Evolutionary conservation across 1,140 invertebrate species (phyloP).

Genomic region (Hycleus phaleratus): DNA sequence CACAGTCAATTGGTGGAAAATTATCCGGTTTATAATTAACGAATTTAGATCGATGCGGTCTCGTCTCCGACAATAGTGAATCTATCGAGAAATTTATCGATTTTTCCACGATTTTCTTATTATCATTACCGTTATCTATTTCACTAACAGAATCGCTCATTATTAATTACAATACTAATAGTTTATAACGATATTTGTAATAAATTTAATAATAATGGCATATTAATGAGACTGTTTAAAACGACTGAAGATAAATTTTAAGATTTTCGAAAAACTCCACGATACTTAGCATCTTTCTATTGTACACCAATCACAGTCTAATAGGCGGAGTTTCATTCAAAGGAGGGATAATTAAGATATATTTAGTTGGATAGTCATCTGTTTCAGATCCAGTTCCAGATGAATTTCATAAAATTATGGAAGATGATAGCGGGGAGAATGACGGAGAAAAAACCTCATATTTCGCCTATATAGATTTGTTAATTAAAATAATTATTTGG

Average conservation of each 20-base stretch:
- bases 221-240: neutral
- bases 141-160: neutral
- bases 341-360: slow-evolving; percentile 22
- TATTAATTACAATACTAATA: neutral
- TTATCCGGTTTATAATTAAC: too few species aligned
- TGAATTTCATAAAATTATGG: too few species aligned
- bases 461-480: too few species aligned
- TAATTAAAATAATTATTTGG: too few species aligned
- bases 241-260: neutral
- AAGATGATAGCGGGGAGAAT: too few species aligned
- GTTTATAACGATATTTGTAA: too few species aligned
- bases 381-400: too few species aligned
- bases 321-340: slow-evolving; percentile 9
- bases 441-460: too few species aligned
- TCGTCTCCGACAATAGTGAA: neutral
- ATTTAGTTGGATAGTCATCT: slow-evolving; percentile 9
- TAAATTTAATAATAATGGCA: too few species aligned
- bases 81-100: slow-evolving; percentile 8
- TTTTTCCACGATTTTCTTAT: neutral
- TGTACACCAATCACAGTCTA: slow-evolving; percentile 10
- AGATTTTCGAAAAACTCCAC: neutral
- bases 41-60: neutral
- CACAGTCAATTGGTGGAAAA: neutral
- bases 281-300: neutral
- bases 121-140: neutral